Evolutionary conservation across 2,113 vertebrate genomes (phyloP), one percentile per base, ranked within the genome.

Genomic region (Tamias sibiricus): DNA sequence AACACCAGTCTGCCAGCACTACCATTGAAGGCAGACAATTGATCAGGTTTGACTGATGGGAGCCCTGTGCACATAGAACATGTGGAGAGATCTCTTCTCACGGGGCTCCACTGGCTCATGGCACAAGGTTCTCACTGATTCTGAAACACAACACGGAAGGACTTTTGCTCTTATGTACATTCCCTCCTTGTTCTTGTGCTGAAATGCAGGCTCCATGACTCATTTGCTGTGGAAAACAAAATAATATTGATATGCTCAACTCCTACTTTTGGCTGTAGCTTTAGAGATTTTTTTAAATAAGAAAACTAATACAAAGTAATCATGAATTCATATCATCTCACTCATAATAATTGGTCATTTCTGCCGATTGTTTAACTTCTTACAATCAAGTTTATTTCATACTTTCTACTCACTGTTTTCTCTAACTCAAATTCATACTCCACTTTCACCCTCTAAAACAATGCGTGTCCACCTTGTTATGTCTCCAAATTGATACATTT

Each of bases 1-100:
- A 87, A 84, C 88, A 66, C 91, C n/a, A 87, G 81, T 84, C 77
- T 26, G 87, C 69, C 75, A 59, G 71, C 93, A 28, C 44, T 54
- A 24, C 88, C 76, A 28, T 8, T 90, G 84, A 90, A 95, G 90
- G 75, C 49, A 75, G 74, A 80, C 11, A 6, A 95, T 49, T 91
- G 87, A 95, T 94, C 71, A 69, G 69, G 47, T 76, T 93, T 96
- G 94, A 95, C 83, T 62, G 90, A 82, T 54, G 75, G 74, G 80
- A 74, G 32, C 57, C 7, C 72, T 59, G 24, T 79, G 69, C 80
- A 74, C 76, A 42, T 1, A 83, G 32, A n/a, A 59, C 28, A 4
- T 32, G 40, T 52, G 35, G 87, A 94, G 85, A 84, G 57, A 81
- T 32, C 57, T 30, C 59, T 95, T 81, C 66, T 92, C 76, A 87